Evolutionary conservation across 2,797 vertebrate species (phyloP), one percentile per base, ranked within the genome.

Genomic region (Enteromius afrohamiltoni): DNA sequence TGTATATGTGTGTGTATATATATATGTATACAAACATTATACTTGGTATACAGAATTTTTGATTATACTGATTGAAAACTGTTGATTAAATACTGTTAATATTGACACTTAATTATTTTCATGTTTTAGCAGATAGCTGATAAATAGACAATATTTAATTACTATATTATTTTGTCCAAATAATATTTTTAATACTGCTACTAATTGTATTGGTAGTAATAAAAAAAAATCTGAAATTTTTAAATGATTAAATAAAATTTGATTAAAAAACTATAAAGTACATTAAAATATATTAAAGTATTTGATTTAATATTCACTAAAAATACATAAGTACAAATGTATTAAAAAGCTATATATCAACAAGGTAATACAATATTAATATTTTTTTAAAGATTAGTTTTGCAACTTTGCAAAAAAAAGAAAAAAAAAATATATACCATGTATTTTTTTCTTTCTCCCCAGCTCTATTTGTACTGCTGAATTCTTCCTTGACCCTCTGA

Each of bases 401-500:
- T 11, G 16, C 0, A 0, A 8, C 31, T 8, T n/a, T n/a, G n/a
- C n/a, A n/a, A n/a, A n/a, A n/a, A n/a, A n/a, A n/a, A n/a, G n/a
- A n/a, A n/a, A n/a, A n/a, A n/a, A n/a, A n/a, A n/a, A n/a, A n/a
- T 49, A 16, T 14, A 47, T 47, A 47, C 1, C 42, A 42, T 42
- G 42, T 45, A 13, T 49, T 49, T 47, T 26, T n/a, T 77, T 47
- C 16, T 67, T 47, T 67, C 0, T 37, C 14, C 11, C 2, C 29
- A n/a, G 17, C 17, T 21, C 17, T 31, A n/a, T 80, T 58, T 60
- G 34, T 42, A 71, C 31, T 80, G 2, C 13, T 71, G 40, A 53
- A 42, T 80, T 45, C 3, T 70, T 45, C 53, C 37, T 71, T 80
- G 17, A 47, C 53, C 40, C 34, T 42, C 79, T 71, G 53, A 58